Evolutionary conservation across 2,797 vertebrate genomes (phyloP).

Genomic region (Macroramphosus scolopax): DNA sequence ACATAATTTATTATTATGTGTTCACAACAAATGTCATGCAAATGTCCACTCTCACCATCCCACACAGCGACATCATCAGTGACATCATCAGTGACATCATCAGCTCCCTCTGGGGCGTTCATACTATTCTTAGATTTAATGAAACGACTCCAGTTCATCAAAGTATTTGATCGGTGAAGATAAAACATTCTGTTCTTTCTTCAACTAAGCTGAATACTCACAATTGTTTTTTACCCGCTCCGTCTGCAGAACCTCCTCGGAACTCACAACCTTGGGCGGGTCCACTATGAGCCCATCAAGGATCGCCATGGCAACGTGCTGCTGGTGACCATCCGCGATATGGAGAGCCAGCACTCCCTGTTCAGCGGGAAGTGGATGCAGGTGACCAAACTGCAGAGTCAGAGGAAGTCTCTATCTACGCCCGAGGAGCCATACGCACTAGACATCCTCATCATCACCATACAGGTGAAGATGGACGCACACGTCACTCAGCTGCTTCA

Average conservation of each 20-base stretch:
- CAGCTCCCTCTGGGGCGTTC: too few species aligned
- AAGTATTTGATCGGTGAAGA: too few species aligned
- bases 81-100: too few species aligned
- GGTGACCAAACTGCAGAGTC: conserved; percentile 94
- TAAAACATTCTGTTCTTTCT: too few species aligned
- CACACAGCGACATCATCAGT: too few species aligned
- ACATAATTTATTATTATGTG: too few species aligned
- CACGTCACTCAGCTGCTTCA: neutral
- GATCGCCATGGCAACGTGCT: conserved; percentile 95
- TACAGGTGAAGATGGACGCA: conserved; percentile 80
- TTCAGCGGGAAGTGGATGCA: conserved; percentile 95
- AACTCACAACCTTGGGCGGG: conserved; percentile 92
- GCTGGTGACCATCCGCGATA: conserved; percentile 90
- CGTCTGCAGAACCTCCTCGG: conserved; percentile 88
- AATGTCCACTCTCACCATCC: too few species aligned
- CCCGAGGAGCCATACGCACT: conserved; percentile 95
- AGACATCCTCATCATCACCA: conserved; percentile 95
- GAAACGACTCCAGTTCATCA: too few species aligned
- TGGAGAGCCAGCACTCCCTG: conserved; percentile 88
- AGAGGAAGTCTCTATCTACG: conserved; percentile 96
- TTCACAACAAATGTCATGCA: too few species aligned
- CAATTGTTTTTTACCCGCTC: neutral
- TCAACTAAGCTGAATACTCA: too few species aligned
- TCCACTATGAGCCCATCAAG: conserved; percentile 96
- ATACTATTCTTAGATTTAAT: too few species aligned